phyloP scores from a whole-genome alignment of 1,140 invertebrate species.

The Monochamus saltuarius region DNA sequence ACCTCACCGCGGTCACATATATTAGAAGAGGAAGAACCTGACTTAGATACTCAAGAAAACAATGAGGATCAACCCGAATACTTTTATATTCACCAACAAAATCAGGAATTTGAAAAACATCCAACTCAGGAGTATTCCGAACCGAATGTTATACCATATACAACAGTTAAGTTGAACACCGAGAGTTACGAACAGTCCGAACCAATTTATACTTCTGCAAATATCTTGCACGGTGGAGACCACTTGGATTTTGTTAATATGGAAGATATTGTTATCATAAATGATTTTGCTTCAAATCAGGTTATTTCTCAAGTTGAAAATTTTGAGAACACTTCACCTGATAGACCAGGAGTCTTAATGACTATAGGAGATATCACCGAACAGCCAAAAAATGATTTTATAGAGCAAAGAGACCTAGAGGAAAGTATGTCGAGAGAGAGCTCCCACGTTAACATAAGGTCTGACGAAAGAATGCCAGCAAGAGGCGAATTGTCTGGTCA shows the following conservation, averaged over 20 bases:
- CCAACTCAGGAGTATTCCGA: background rate
- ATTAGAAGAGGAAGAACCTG: background rate
- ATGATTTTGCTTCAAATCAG: conserved; percentile 39
- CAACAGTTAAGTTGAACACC: conserved; percentile 14
- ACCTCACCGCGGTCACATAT: background rate
- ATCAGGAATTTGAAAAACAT: background rate
- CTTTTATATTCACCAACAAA: conserved; percentile 27
- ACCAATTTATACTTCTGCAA: conserved; percentile 39
- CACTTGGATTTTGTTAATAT: conserved; percentile 43
- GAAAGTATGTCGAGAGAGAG: conserved; percentile 61
- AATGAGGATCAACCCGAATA: conserved; percentile 21
- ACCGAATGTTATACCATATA: conserved; percentile 24
- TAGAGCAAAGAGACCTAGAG: conserved; percentile 54
- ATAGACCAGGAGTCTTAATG: conserved; percentile 41
- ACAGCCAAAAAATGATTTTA: conserved; percentile 25
- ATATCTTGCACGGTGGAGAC: conserved; percentile 39
- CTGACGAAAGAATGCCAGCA: conserved; percentile 81
- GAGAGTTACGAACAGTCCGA: conserved; percentile 31
- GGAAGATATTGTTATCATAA: conserved; percentile 45
- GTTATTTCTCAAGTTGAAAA: conserved; percentile 42
- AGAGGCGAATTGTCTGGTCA: conserved; percentile 79
- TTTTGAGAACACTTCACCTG: conserved; percentile 34
- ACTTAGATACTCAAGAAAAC: background rate
- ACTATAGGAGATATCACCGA: conserved; percentile 38
- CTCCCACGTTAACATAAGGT: conserved; percentile 74